phyloP scores from a whole-genome alignment of 2,888 invertebrate genomes.

The Deilephila elpenor region DNA sequence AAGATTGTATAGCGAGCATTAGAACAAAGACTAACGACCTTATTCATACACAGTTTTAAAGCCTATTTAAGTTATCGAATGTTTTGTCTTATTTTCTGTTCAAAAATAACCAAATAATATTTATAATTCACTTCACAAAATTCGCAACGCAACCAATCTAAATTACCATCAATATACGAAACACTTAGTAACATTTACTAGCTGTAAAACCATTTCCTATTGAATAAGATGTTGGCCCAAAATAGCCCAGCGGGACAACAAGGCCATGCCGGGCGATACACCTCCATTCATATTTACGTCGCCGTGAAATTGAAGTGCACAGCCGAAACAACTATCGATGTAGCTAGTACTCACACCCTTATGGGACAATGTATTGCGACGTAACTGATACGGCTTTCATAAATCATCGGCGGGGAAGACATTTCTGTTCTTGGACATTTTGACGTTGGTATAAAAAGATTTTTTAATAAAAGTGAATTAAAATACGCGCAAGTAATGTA shows the following conservation, averaged over 20 bases:
- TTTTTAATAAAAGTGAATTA: no score
- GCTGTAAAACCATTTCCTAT: not conserved
- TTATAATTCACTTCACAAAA: no score
- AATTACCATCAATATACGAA: not conserved
- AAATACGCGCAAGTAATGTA: no score
- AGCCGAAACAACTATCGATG: slow-evolving; percentile 17
- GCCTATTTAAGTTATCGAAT: no score
- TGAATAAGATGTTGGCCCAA: not conserved
- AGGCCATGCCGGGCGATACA: not conserved
- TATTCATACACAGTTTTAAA: no score
- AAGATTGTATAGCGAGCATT: no score
- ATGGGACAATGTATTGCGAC: not conserved
- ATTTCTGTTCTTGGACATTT: not conserved
- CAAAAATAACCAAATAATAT: no score
- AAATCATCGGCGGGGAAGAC: not conserved
- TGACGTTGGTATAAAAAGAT: not conserved
- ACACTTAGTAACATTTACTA: not conserved
- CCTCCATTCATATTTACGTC: slow-evolving; percentile 22
- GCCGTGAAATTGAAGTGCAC: slow-evolving; percentile 22
- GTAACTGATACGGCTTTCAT: not conserved
- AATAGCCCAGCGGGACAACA: slow-evolving; percentile 11
- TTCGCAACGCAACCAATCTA: not conserved
- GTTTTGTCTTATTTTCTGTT: no score
- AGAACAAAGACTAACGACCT: no score
- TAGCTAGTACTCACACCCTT: not conserved